Evolutionary conservation across 2,113 vertebrate species (phyloP), one percentile per base, ranked within the genome.

Genomic region (Furnarius figulus): DNA sequence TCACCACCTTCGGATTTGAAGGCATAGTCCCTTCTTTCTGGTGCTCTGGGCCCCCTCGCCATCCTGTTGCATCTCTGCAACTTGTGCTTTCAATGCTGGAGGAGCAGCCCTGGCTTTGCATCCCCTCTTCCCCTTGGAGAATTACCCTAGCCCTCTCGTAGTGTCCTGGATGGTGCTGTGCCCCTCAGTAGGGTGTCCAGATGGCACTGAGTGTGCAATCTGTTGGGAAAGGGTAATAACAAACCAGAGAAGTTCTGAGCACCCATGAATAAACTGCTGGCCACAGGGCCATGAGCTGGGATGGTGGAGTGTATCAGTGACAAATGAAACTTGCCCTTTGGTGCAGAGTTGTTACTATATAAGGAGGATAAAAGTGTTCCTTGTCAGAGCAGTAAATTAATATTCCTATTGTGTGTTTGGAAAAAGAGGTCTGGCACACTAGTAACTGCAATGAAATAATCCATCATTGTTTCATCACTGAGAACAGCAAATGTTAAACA

Each of bases 371-470:
- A 95, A 95, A 93, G 65, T 0, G 0, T 59, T 88, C 1, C 0
- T 89, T 2, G 6, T 70, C 39, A 9, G 65, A 62, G 65, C 59
- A 58, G 72, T 84, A 81, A 86, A 84, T 77, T 75, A 90, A 84
- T 92, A 95, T 92, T 86, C 61, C 76, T 90, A 81, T 95, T 95
- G 92, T 88, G 82, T 84, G 68, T 93, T 93, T 92, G 92, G 72
- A 92, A 81, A 79, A 80, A 81, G 89, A 77, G 62, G 27, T 67
- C 68, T 89, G 91, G 94, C 83, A 46, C 0, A 2, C 55, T 73
- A 58, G 37, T 35, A 94, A 68, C 78, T 66, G 22, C 88, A 70
- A 12, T 39, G 52, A 77, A 95, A 83, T 63, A 92, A 92, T 94
- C 88, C 59, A 74, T 90, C 92, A 90, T 71, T 6, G 14, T 95